Evolutionary conservation across 2,797 vertebrate genomes (phyloP).

Genomic region (Apogon hyalosoma): DNA sequence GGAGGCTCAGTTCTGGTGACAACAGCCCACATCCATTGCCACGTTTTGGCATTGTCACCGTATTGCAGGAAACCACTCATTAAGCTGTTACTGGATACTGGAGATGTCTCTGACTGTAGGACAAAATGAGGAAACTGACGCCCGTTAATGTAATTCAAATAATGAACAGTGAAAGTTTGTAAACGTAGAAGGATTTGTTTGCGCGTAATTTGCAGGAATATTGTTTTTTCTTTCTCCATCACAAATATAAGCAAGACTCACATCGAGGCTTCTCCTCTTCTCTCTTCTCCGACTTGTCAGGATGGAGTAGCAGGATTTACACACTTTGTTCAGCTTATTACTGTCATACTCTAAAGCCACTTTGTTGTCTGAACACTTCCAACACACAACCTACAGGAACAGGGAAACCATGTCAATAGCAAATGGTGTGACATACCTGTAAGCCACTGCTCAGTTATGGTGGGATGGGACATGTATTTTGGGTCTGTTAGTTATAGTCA

Average conservation of each 20-base stretch:
- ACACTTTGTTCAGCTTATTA: conserved; percentile 88
- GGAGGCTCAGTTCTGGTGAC: conserved; percentile 87
- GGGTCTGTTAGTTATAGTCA: not conserved
- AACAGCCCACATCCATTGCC: conserved; percentile 90
- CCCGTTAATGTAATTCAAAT: too few relatives aligned
- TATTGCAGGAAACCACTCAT: conserved; percentile 92
- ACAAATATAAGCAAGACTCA: conserved; percentile 49
- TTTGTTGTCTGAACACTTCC: conserved; percentile 90
- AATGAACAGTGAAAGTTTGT: too few relatives aligned
- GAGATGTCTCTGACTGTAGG: conserved; percentile 85
- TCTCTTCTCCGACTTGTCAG: conserved; percentile 77
- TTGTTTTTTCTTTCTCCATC: too few relatives aligned
- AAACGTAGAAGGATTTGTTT: too few relatives aligned
- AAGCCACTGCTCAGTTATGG: accelerated
- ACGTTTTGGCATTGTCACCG: conserved; percentile 87
- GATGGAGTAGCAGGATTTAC: conserved; percentile 84
- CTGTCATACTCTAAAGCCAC: conserved; percentile 85
- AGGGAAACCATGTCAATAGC: conserved; percentile 2
- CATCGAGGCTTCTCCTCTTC: conserved; percentile 84
- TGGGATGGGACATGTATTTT: too few relatives aligned
- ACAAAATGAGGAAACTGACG: not conserved
- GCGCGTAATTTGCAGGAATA: too few relatives aligned
- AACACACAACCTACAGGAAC: conserved; percentile 88
- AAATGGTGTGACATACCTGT: too few relatives aligned
- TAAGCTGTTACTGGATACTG: conserved; percentile 82